Evolutionary conservation across 2,888 invertebrate genomes (phyloP), one percentile per base, ranked within the genome.

Genomic region (Agrotis segetum): DNA sequence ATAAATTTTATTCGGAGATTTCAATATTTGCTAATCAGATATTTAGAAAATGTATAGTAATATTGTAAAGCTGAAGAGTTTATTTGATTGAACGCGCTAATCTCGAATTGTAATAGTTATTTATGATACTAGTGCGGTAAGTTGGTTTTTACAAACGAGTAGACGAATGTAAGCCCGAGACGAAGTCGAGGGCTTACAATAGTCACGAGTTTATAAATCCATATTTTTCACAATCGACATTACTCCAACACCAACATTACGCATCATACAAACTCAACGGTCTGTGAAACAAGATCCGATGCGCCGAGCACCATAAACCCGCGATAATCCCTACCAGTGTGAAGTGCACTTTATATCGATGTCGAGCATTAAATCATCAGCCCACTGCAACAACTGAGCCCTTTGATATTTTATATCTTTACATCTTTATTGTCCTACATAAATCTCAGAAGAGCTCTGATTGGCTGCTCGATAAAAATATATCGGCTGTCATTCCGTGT

Each of bases 401-500:
- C 85, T 87, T 85, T 85, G 87, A 90, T 89, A 91, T 89, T 90
- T 87, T 88, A 88, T 89, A 89, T 90, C 83, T 83, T 64, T 85
- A 90, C 87, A 89, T 88, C 88, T 91, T 89, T 88, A 91, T 89
- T 88, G 87, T 85, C 77, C 82, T 71, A 77, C 83, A 89, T 91
- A 91, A 91, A 92, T 92, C 89, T 90, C 65, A 74, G 75, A 81
- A 75, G 79, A 85, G 86, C 79, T 62, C 77, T 83, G 88, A 87
- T 88, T 87, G 77, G 76, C 49, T 58, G 74, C 56, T 61, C 72
- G 88, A 90, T 89, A 87, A 87, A 87, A 90, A 88, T 84, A 71
- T 79, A 86, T 87, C 73, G 78, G 65, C 77, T 72, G 74, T 79
- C 79, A 87, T 89, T 84, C 71, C 71, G 77, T 84, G 61, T 69